Conservation (phyloP, 2,888 invertebrate species). For the Diplolepis rosae region DNA sequence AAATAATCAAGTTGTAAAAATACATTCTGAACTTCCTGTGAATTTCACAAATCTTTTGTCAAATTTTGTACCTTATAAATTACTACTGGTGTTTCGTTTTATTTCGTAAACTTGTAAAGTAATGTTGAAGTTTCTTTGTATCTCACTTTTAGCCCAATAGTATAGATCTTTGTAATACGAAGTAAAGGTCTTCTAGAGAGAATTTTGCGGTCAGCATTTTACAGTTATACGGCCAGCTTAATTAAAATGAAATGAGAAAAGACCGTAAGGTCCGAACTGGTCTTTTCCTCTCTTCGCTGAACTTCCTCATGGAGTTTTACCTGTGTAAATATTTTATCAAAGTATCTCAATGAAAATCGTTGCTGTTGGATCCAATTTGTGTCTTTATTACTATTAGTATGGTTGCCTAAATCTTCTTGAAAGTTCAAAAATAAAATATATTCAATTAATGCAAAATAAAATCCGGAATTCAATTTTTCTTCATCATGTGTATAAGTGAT, state of each 20-base stretch:
- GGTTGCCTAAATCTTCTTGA: not conserved
- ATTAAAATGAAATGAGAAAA: conserved; percentile 23
- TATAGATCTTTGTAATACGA: not conserved
- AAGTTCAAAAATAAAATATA: not conserved
- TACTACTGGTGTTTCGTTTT: too few species aligned
- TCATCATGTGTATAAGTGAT: not conserved
- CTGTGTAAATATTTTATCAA: conserved; percentile 49
- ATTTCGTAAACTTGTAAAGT: not conserved
- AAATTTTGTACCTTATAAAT: too few species aligned
- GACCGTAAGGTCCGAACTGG: not conserved
- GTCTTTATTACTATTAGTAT: conserved; percentile 10
- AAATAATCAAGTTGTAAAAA: too few species aligned
- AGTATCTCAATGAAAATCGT: conserved; percentile 40
- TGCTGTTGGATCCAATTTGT: conserved; percentile 43
- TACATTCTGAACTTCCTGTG: too few species aligned
- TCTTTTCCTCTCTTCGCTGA: conserved; percentile 1
- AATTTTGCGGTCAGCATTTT: conserved; percentile 13
- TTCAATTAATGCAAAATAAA: not conserved
- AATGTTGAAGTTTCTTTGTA: not conserved
- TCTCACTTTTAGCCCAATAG: not conserved
- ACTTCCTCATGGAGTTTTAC: conserved; percentile 41
- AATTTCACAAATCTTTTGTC: too few species aligned
- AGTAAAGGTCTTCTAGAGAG: conserved; percentile 3
- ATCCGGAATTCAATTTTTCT: not conserved
- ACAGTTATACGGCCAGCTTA: not conserved